phyloP scores from a whole-genome alignment of 2,113 vertebrate genomes.

The Azemiops feae region DNA sequence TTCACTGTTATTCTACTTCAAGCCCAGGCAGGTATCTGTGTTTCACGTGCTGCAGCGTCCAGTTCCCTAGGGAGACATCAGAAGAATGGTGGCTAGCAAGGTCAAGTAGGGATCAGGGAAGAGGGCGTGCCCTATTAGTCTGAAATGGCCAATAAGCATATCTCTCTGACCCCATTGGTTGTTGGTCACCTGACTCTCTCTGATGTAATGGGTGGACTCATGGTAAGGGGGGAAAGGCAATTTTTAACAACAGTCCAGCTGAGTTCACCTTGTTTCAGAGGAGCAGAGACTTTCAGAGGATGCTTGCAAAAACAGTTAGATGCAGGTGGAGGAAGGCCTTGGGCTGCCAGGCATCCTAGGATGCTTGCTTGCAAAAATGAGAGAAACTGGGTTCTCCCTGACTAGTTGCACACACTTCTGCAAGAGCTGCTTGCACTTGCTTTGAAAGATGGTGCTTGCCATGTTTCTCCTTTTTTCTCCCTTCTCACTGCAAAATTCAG shows the following conservation, averaged over 20 bases:
- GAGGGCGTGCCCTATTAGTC: not conserved
- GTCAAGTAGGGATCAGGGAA: not conserved
- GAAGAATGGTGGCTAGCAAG: not conserved
- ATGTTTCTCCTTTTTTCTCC: not conserved
- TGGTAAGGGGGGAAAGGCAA: not conserved
- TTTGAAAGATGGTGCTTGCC: not conserved
- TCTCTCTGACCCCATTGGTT: not conserved
- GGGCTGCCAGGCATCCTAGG: not conserved
- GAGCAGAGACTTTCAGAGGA: not conserved
- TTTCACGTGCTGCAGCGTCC: not conserved
- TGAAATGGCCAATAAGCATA: not conserved
- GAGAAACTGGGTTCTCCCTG: not conserved
- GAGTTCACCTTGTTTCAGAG: not conserved
- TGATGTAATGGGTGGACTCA: not conserved
- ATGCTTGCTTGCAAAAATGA: not conserved
- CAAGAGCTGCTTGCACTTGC: not conserved
- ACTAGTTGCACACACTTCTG: not conserved
- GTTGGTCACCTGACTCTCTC: not conserved
- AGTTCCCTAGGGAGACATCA: not conserved
- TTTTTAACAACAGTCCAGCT: not conserved
- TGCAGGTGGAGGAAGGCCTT: not conserved
- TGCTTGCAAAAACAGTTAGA: not conserved
- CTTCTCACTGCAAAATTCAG: constrained; percentile 22
- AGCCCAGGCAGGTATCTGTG: not conserved
- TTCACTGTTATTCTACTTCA: not conserved